Conservation (phyloP, 2,113 vertebrate genomes). For the Nibea coibor region DNA sequence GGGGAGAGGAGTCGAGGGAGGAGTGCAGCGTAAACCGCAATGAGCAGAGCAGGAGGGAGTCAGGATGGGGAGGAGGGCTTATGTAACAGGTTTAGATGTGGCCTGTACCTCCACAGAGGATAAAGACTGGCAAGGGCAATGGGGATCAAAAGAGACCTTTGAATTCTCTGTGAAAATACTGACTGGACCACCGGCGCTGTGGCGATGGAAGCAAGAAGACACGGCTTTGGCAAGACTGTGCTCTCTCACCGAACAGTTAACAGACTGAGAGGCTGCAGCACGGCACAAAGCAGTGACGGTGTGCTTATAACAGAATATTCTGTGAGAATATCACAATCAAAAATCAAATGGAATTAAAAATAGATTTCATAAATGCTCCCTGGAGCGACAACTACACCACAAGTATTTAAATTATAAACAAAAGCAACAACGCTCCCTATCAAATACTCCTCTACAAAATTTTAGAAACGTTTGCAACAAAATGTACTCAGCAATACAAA, state of each 20-base stretch:
- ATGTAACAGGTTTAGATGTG: constrained; percentile 76
- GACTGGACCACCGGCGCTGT: constrained; percentile 16
- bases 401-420: no score
- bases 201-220: constrained; percentile 32
- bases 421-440: no score
- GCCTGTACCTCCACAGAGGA: constrained; percentile 65
- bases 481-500: not conserved
- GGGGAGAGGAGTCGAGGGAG: constrained; percentile 18
- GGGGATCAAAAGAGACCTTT: constrained; percentile 64
- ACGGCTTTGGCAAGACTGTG: constrained; percentile 4
- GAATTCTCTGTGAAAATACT: constrained; percentile 52
- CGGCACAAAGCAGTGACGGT: not conserved
- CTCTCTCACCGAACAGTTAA: constrained; percentile 21
- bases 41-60: constrained; percentile 52
- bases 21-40: constrained; percentile 52
- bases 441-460: no score
- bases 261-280: not conserved
- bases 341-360: not conserved
- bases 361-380: not conserved
- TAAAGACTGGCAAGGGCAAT: constrained; percentile 64
- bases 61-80: constrained; percentile 62
- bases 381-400: not conserved
- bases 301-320: not conserved
- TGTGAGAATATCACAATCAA: not conserved
- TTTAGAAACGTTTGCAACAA: not conserved